These are phyloP conservation scores for Collichthys lucidus DNA, from an alignment of 2,113 vertebrate genomes.

Conservation along the genomic window DNA sequence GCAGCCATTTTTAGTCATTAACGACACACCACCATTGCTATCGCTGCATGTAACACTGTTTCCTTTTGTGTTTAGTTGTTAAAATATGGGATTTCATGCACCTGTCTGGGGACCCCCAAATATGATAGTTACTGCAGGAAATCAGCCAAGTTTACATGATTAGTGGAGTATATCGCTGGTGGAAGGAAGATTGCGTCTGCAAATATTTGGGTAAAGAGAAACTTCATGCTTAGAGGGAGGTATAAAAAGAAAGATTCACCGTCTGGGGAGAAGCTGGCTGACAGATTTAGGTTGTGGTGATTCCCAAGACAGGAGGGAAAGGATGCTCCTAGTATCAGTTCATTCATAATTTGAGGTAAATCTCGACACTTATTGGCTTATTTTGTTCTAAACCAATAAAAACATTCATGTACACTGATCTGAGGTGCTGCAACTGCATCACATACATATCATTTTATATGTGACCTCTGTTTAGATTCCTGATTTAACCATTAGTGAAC, in stretches of 20 bases:
- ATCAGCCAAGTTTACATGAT: background rate
- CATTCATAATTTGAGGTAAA: conserved; percentile 17
- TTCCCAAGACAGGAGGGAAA: conserved; percentile 27
- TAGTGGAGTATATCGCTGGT: background rate
- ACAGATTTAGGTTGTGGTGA: conserved; percentile 61
- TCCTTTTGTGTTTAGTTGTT: conserved; percentile 4
- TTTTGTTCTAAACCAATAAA: background rate
- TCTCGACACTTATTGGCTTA: conserved; percentile 12
- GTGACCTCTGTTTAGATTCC: background rate
- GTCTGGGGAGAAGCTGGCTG: conserved; percentile 24
- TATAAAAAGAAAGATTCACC: conserved; percentile 4
- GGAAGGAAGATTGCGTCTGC: background rate
- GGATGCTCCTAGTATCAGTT: conserved; percentile 7
- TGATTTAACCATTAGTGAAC: background rate
- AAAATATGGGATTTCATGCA: background rate
- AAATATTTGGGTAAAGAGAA: background rate
- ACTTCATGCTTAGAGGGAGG: background rate
- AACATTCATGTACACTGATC: background rate
- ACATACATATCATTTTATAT: background rate
- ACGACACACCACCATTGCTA: background rate
- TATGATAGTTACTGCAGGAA: background rate
- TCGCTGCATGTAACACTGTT: background rate
- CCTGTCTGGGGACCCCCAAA: background rate
- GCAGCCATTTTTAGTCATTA: conserved; percentile 24
- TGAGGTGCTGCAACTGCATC: background rate